Evolutionary conservation across 2,113 vertebrate genomes (phyloP).

Genomic region (Pangasianodon hypophthalmus): DNA sequence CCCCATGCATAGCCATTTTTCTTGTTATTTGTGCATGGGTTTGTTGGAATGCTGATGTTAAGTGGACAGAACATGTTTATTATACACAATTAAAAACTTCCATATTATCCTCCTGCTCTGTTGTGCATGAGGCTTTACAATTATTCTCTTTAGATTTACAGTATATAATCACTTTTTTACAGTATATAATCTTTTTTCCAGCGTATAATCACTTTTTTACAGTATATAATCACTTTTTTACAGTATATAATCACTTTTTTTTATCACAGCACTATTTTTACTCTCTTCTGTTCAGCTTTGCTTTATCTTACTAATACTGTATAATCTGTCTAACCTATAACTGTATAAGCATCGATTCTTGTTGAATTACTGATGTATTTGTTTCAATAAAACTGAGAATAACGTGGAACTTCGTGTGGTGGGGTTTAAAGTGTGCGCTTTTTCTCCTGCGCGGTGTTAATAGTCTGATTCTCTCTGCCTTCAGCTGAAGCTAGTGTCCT

Average conservation of each 20-base stretch:
- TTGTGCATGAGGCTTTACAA: neutral
- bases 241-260: neutral
- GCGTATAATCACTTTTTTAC: neutral
- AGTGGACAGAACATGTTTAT: conserved; percentile 17
- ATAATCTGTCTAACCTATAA: neutral
- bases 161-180: neutral
- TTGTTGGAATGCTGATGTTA: conserved; percentile 15
- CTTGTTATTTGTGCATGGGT: conserved; percentile 16
- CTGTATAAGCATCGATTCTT: too few species aligned
- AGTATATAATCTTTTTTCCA: too few species aligned
- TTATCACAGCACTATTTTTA: too few species aligned
- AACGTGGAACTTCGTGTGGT: neutral
- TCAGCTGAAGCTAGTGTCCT: neutral
- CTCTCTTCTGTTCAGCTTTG: neutral
- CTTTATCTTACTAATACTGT: neutral
- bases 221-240: neutral
- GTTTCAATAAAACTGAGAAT: too few species aligned
- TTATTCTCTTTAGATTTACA: neutral
- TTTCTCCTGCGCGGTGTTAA: neutral
- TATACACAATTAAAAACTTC: conserved; percentile 16
- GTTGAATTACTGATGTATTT: neutral
- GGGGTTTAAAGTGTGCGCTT: neutral
- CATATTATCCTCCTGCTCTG: neutral
- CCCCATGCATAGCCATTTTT: neutral
- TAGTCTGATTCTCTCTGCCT: neutral